These are phyloP conservation scores for Arnoldichthys spilopterus DNA, from an alignment of 2,797 vertebrate genomes.

Conservation along the genomic window DNA sequence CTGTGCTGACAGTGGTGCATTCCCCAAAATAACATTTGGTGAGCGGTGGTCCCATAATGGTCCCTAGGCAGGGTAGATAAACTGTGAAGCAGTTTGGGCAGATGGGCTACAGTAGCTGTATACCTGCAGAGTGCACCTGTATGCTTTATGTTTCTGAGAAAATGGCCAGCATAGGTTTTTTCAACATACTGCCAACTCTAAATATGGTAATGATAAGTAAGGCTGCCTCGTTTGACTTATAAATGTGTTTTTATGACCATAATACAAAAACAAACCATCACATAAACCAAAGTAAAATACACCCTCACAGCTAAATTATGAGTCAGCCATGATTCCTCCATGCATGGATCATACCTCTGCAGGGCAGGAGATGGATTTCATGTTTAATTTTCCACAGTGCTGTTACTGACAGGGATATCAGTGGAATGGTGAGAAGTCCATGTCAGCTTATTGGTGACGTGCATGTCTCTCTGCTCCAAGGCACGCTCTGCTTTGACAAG, in stretches of 20 bases:
- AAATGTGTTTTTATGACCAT: neutral
- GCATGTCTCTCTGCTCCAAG: conserved; percentile 26
- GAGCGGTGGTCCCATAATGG: too few species aligned
- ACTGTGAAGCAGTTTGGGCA: too few species aligned
- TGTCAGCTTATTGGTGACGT: conserved; percentile 32
- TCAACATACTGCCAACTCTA: too few species aligned
- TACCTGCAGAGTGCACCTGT: too few species aligned
- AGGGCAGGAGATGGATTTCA: conserved; percentile 27
- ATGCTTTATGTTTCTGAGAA: too few species aligned
- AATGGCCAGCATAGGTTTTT: too few species aligned
- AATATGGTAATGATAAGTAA: neutral
- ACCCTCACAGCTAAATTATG: neutral
- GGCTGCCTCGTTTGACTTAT: neutral
- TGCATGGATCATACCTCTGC: conserved; percentile 6
- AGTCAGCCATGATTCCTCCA: neutral
- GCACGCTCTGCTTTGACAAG: conserved; percentile 29
- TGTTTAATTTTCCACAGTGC: conserved; percentile 27
- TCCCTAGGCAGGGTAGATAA: too few species aligned
- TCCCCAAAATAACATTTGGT: too few species aligned
- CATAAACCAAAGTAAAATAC: neutral
- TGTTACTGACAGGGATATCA: conserved; percentile 27
- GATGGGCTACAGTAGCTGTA: too few species aligned
- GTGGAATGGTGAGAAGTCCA: conserved; percentile 18
- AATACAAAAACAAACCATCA: neutral
- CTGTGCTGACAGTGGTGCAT: too few species aligned